Base-by-base conservation (phyloP, 2,113 vertebrate species). In the Hipposideros armiger region DNA sequence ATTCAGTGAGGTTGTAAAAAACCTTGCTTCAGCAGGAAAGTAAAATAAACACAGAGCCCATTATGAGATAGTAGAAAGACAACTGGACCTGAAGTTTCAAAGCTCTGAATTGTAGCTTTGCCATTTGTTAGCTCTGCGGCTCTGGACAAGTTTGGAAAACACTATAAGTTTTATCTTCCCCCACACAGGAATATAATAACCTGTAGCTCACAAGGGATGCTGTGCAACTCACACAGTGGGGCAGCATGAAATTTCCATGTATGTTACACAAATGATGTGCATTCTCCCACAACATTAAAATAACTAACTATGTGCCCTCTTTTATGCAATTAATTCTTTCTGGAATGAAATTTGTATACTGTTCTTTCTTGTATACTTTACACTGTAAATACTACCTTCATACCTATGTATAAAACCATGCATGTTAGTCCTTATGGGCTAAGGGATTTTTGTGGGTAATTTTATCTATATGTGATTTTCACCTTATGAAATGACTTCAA, bases 391-490 rank as follows among this genome's bases (percentile, higher is more conserved):
- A 83, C 20, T 87, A 82, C 16, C 42, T 93, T 54, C 26, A 73
- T 42, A n/a, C 16, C 66, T 62, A 30, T 42, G 5, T 58, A 70
- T n/a, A 69, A 92, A 94, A 84, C 4, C 8, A 58, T 30, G 4
- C 32, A 40, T 52, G 1, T 26, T n/a, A 62, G 73, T 90, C 56
- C 73, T 97, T 80, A 92, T 85, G 36, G 19, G 56, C 11, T 87
- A 58, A 42, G 10, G 22, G 32, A 76, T 28, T 92, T 82, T 67
- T 36, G 14, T 32, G 40, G 28, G 42, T 74, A 90, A 95, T 73
- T 95, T 80, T 94, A 94, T 47, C 69, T 32, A 94, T 83, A 87
- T 67, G 14, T 73, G 30, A 89, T 36, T 95, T 96, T 92, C 36
- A 91, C 4, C 8, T 66, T 89, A 64, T 50, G 36, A 95, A 91